Base-by-base conservation (phyloP, 2,888 invertebrate species). In the Napeogenes sylphis region DNA sequence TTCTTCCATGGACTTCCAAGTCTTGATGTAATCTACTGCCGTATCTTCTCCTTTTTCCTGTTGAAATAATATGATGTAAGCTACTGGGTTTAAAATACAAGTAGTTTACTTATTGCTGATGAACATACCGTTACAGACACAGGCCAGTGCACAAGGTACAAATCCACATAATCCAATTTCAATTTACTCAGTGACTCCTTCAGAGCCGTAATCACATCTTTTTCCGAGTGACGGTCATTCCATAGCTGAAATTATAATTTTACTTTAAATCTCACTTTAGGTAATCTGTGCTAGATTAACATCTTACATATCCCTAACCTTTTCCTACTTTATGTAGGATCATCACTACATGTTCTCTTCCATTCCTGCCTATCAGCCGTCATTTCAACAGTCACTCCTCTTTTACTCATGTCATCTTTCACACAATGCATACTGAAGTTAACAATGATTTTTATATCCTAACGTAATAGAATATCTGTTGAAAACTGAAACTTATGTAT, bases 81-180 rank as follows among this genome's bases (percentile, higher is more conserved):
- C 10, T 42, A 42, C 10, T 42, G 10, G 10, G 42, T 42, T 42
- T 12, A 42, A 42, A 42, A 10, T 8, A 42, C 10, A 10, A 2
- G 10, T 10, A 10, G 3, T 10, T 42, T 3, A 8, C 5, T 10
- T 42, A 42, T 42, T 42, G 42, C 42, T 10, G 1, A 42, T 42
- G 10, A 12, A 42, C 42, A 42, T 3, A 81, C 87, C 90, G 79
- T 81, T 79, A 4, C 76, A 67, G 93, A 95, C 60, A 95, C 87
- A 1, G 97, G 97, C 94, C 96, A 94, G 76, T 97, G 97, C 68
- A 97, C 93, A 6, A 97, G 91, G 75, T 95, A 97, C 13, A 97
- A 86, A 78, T 97, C 96, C 13, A 97, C 85, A 79, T 96, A 97
- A 4, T 94, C 92, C 53, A 96, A 76, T 2, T 93, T 92, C 2